Evolutionary conservation across 2,888 invertebrate genomes (phyloP).

Genomic region (Automeris io): DNA sequence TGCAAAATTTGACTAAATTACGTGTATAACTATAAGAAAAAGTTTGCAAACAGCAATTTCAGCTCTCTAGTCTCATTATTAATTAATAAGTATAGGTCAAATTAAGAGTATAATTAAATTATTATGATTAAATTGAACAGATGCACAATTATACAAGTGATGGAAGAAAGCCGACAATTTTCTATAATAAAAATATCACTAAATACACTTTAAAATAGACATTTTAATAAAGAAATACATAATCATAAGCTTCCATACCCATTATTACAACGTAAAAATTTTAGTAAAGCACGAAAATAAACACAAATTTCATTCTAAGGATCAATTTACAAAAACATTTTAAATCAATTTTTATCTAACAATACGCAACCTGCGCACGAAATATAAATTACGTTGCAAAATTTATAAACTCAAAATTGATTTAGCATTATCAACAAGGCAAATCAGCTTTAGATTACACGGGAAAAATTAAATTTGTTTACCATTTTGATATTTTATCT

Average conservation of each 20-base stretch:
- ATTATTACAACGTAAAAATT: constrained; percentile 7
- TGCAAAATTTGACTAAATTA: too few species aligned
- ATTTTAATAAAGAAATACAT: not conserved
- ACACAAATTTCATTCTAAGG: not conserved
- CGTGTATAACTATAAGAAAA: too few species aligned
- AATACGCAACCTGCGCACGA: constrained; percentile 26
- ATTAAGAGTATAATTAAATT: not conserved
- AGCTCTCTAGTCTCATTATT: not conserved
- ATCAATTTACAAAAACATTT: too few species aligned
- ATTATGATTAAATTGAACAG: constrained; percentile 23
- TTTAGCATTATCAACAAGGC: not conserved
- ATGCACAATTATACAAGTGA: constrained; percentile 34
- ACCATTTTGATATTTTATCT: constrained; percentile 51
- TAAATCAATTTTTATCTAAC: constrained; percentile 21
- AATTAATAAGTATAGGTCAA: too few species aligned
- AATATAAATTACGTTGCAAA: constrained; percentile 29
- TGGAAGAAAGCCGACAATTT: constrained; percentile 11
- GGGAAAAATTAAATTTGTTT: constrained; percentile 46
- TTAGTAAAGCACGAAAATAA: not conserved
- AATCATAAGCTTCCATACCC: constrained; percentile 20
- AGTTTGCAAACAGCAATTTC: not conserved
- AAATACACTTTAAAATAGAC: not conserved
- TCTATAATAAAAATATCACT: constrained; percentile 2
- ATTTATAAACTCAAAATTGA: constrained; percentile 15
- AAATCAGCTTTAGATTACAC: constrained; percentile 33